Evolutionary conservation across 1,140 invertebrate species (phyloP), one percentile per base, ranked within the genome.

Genomic region (Rhopalosiphum padi): DNA sequence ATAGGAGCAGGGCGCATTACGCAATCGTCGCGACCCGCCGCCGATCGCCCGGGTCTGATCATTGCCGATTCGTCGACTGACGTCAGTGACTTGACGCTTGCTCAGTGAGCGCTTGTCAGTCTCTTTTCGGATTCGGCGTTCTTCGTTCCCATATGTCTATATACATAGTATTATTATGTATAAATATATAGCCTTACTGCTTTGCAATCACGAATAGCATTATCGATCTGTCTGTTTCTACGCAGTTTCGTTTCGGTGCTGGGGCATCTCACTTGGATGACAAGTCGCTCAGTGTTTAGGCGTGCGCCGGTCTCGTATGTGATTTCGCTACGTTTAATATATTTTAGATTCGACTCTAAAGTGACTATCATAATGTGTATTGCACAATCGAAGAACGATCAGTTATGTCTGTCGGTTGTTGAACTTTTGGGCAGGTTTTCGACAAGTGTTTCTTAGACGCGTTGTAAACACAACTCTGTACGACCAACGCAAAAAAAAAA

Each of bases 21-120:
- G 60, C 30, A 9, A 46, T 2, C 7, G 46, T 46, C 46, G 46
- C 9, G 46, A 46, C 46, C 46, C 46, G 30, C 48, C 90, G 90
- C 41, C 41, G 41, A 41, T 2, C 41, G 2, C 2, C 3, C 41
- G 41, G 41, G 3, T 41, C 2, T 41, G 41, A 41, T 41, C 41
- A 3, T 41, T 37, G 90, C 82, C 60, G 60, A 68, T 82, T 91
- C 82, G 90, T 91, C 82, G 90, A 48, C 60, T 41, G 77, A 48
- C 41, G 60, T 35, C n/a, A n/a, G 48, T 48, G n/a, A 87, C 46
- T 7, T 46, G 9, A 46, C 46, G 9, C 46, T 46, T 46, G 46
- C 46, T 46, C 46, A 9, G 7, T 11, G 46, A 8, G 6, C 46
- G 46, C 46, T 46, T 11, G 46, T 46, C 46, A 46, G 46, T 46